Conservation (phyloP, 2,113 vertebrate species). For the Macaca fascicularis region T2T-MFA8v1.1 NC_088381.1:1383501-1384000, state of each 20-base stretch:
- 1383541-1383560: neutral
- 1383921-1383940: neutral
- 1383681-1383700: neutral
- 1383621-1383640: neutral
- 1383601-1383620: neutral
- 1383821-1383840: neutral
- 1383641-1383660: neutral
- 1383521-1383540: neutral
- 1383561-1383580: neutral
- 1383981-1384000: neutral
- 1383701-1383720: neutral
- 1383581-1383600: neutral
- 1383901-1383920: neutral
- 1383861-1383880: neutral
- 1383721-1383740: neutral
- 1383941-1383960: neutral
- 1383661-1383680: neutral
- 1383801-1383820: neutral
- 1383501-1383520: neutral
- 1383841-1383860: neutral
- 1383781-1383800: neutral
- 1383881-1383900: neutral
- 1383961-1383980: neutral
- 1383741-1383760: neutral
- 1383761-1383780: neutral